phyloP scores from a whole-genome alignment of 2,888 invertebrate genomes.

The Cataglyphis rosenhaueri region DNA sequence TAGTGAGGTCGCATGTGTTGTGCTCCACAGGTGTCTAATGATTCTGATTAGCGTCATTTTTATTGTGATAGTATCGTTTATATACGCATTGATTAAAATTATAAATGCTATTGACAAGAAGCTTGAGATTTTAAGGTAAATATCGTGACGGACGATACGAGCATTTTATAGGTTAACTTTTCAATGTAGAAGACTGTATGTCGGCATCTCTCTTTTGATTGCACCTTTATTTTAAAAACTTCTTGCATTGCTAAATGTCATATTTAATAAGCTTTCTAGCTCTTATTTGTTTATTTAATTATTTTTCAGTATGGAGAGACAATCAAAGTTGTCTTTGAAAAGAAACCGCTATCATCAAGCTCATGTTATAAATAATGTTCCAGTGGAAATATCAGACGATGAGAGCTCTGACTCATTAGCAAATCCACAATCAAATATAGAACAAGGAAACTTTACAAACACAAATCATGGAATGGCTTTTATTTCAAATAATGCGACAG shows the following conservation, averaged over 20 bases:
- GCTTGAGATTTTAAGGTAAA: constrained; percentile 44
- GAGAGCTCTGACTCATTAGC: constrained; percentile 19
- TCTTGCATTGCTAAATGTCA: not conserved
- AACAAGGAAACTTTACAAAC: too few species aligned
- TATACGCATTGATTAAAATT: constrained; percentile 42
- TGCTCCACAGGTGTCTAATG: constrained; percentile 46
- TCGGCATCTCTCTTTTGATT: not conserved
- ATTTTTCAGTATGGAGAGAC: constrained; percentile 57
- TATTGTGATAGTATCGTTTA: constrained; percentile 35
- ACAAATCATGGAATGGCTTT: too few species aligned
- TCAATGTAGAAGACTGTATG: too few species aligned
- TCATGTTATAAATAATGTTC: accelerated
- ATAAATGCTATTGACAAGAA: constrained; percentile 31
- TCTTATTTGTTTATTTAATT: not conserved
- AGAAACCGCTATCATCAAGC: not conserved
- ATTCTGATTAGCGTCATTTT: constrained; percentile 50
- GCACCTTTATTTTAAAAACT: not conserved
- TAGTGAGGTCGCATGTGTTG: not conserved
- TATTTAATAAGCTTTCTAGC: not conserved
- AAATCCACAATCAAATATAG: not conserved
- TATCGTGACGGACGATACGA: not conserved
- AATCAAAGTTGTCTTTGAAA: constrained; percentile 35
- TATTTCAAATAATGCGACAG: not conserved
- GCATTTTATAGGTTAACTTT: constrained; percentile 39
- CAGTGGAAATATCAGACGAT: constrained; percentile 55